phyloP scores from a whole-genome alignment of 2,888 invertebrate species.

The Dicyrtomina minuta region DNA sequence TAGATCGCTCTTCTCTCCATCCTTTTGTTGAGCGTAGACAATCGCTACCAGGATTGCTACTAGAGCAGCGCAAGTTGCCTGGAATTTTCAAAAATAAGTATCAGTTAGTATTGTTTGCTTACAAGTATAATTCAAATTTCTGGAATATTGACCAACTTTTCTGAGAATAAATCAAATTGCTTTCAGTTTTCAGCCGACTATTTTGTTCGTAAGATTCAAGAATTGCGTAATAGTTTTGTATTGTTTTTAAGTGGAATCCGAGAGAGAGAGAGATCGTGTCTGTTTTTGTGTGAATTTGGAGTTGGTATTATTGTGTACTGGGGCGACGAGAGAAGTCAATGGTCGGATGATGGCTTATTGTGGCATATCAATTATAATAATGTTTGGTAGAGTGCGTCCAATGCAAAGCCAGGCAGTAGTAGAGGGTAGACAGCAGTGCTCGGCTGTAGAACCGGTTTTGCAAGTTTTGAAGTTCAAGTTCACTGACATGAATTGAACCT shows the following conservation, averaged over 20 bases:
- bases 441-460: slow-evolving; percentile 50
- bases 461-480: slow-evolving; percentile 46
- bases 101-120: neutral
- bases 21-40: slow-evolving; percentile 46
- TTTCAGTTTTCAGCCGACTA: too few species aligned
- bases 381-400: neutral
- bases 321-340: slow-evolving; percentile 40
- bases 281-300: slow-evolving; percentile 1
- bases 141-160: too few species aligned
- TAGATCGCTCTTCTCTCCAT: slow-evolving; percentile 51
- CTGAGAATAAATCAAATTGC: too few species aligned
- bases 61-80: slow-evolving; percentile 48
- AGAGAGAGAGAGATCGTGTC: too few species aligned
- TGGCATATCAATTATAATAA: slow-evolving; percentile 13
- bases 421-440: slow-evolving; percentile 11
- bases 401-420: neutral
- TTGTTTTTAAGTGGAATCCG: too few species aligned
- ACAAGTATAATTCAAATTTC: neutral
- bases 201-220: too few species aligned
- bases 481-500: slow-evolving; percentile 36
- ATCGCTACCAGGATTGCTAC: slow-evolving; percentile 46
- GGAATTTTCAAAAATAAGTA: slow-evolving; percentile 17
- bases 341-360: slow-evolving; percentile 46
- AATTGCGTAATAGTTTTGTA: too few species aligned
- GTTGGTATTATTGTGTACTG: neutral